phyloP scores from a whole-genome alignment of 2,113 vertebrate genomes.

The Leptobrachium leishanense region DNA sequence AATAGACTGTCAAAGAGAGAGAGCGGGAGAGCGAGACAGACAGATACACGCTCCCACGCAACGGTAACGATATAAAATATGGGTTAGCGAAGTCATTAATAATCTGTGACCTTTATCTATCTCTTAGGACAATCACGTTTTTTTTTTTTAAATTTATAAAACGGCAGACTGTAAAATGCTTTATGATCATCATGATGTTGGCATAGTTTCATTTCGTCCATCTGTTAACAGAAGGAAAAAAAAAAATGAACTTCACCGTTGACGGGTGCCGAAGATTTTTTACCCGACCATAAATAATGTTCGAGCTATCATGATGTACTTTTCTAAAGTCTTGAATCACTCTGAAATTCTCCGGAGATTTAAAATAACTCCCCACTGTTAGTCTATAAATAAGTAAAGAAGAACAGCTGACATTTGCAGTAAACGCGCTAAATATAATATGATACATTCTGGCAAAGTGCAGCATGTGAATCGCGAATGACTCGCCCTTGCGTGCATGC shows the following conservation, averaged over 20 bases:
- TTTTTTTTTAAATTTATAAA: neutral
- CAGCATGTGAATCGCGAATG: neutral
- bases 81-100: neutral
- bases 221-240: conserved; percentile 4
- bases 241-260: conserved; percentile 14
- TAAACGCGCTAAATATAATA: conserved; percentile 31
- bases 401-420: conserved; percentile 43
- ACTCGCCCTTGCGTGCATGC: neutral
- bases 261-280: conserved; percentile 20
- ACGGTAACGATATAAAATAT: no score
- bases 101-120: neutral
- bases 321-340: conserved; percentile 32
- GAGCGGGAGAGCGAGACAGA: no score
- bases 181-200: conserved; percentile 9
- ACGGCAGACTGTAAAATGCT: neutral
- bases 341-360: conserved; percentile 30
- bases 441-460: neutral
- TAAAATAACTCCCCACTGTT: conserved; percentile 31
- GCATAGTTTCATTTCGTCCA: conserved; percentile 3
- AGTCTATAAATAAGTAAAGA: conserved; percentile 40
- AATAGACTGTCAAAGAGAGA: no score
- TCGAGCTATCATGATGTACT: conserved; percentile 39
- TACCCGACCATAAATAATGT: conserved; percentile 28
- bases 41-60: no score
- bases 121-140: neutral